Evolutionary conservation across 2,888 invertebrate genomes (phyloP), one percentile per base, ranked within the genome.

Genomic region (Leptarthrus brevirostris): DNA sequence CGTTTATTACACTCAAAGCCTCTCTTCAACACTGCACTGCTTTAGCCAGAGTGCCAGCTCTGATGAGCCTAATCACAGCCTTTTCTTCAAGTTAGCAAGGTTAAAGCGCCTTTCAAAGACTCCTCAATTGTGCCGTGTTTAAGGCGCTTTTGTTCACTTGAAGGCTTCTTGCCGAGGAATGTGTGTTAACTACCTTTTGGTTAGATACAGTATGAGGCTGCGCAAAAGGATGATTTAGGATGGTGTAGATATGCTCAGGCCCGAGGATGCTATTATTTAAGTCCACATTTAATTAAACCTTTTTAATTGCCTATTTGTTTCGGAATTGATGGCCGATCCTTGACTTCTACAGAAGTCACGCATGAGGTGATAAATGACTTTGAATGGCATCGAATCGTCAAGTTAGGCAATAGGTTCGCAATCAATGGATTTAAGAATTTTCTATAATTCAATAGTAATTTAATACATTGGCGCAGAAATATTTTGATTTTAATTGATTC

Each of bases 41-140:
- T 12, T 61, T 36, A 22, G 61, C n/a, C 20, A 36, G 20, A 36
- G 61, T 18, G 10, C 58, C 20, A 61, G 40, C 61, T 30, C 36
- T 61, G 61, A 61, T 61, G 61, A 61, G 61, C 40, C 61, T 61
- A 61, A 61, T 61, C 61, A 61, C 40, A 61, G 61, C 61, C 61
- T 61, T 61, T 61, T 61, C 40, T 61, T 61, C 12, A 18, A 40
- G 61, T 61, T 61, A 61, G 61, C 61, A 61, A 61, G 61, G 61
- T 61, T 61, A 61, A 40, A 61, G 61, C 61, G 40, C 40, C 61
- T 61, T 61, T 61, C 61, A 61, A 61, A 61, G 40, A 61, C 36
- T 40, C 40, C 61, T 61, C 40, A 61, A 61, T 30, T 40, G 61
- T 8, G 61, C 18, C 22, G 56, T 30, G 14, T 56, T 56, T 56